Conservation (phyloP, 2,888 invertebrate species). For the Ceraclea dissimilis region DNA sequence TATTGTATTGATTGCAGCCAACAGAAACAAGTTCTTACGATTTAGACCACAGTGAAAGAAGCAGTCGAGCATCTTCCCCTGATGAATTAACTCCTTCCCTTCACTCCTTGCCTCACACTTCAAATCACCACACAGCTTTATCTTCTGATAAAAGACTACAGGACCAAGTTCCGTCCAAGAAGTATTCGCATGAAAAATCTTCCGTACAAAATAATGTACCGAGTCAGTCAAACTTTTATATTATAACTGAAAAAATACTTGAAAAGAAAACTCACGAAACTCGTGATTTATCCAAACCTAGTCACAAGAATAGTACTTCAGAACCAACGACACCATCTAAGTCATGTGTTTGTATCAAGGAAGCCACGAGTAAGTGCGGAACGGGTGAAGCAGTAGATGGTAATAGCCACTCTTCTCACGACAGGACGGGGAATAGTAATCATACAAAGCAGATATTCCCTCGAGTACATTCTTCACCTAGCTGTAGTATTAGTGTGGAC, state of each 20-base stretch:
- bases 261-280: background rate
- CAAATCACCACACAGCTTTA: constrained; percentile 12
- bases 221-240: background rate
- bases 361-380: background rate
- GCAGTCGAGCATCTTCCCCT: constrained; percentile 56
- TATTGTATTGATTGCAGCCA: constrained; percentile 10
- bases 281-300: background rate
- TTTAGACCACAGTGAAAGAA: constrained; percentile 46
- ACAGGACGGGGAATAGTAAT: background rate
- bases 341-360: background rate
- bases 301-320: background rate
- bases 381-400: too few species aligned
- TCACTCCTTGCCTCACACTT: constrained; percentile 15
- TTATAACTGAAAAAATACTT: background rate
- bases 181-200: background rate
- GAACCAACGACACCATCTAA: constrained; percentile 1
- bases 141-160: constrained; percentile 10
- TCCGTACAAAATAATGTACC: background rate
- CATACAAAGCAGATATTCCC: constrained; percentile 5
- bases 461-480: constrained; percentile 19
- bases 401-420: background rate
- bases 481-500: constrained; percentile 14
- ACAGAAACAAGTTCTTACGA: constrained; percentile 39
- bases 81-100: constrained; percentile 56
- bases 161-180: background rate